These are phyloP conservation scores for Fundulus diaphanus DNA, from an alignment of 2,797 vertebrate genomes.

Conservation along the genomic window DNA sequence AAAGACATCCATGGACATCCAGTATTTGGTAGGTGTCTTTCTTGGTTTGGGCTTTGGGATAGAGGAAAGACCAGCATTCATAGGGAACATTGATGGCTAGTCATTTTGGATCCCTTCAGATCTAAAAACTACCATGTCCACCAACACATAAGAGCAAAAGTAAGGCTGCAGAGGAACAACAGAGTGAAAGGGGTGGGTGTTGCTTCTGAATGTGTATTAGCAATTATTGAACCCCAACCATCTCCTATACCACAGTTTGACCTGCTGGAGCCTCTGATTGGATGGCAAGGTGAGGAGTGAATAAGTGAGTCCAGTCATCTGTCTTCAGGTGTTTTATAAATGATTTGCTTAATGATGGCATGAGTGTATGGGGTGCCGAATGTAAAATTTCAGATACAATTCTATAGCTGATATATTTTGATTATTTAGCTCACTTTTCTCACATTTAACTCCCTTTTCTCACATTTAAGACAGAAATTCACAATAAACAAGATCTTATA, in stretches of 20 bases:
- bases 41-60: conserved; percentile 24
- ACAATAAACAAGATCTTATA: too few relatives aligned
- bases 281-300: conserved; percentile 87
- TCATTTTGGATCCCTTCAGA: conserved; percentile 91
- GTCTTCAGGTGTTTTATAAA: conserved; percentile 76
- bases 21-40: background rate
- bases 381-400: too few relatives aligned
- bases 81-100: conserved; percentile 92
- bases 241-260: conserved; percentile 92
- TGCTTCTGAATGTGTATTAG: conserved; percentile 87
- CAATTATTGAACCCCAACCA: conserved; percentile 88
- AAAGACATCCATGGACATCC: background rate
- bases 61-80: conserved; percentile 85
- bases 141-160: conserved; percentile 83
- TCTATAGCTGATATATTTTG: too few relatives aligned
- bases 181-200: conserved; percentile 80
- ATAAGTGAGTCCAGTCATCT: conserved; percentile 86
- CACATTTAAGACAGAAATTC: too few relatives aligned
- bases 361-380: too few relatives aligned
- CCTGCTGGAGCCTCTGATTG: conserved; percentile 88
- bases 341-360: background rate
- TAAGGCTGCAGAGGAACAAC: conserved; percentile 88
- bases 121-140: conserved; percentile 85
- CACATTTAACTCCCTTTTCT: too few relatives aligned
- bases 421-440: too few relatives aligned